These are phyloP conservation scores for Ammodytes marinus DNA, from an alignment of 2,113 vertebrate genomes.

Conservation along the genomic window DNA sequence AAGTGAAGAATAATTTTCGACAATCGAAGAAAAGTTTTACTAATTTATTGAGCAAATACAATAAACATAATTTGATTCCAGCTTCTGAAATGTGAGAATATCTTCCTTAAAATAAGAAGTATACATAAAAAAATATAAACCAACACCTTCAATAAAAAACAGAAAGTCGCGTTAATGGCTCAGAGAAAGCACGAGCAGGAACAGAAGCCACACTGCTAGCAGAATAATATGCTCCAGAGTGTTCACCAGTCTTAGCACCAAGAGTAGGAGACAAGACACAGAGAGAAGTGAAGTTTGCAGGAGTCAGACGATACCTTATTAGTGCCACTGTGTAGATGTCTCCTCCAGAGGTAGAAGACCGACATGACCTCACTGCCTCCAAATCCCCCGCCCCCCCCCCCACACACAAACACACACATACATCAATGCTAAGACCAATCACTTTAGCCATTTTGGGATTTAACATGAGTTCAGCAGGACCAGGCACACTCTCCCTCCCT, in stretches of 20 bases:
- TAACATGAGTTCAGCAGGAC: neutral
- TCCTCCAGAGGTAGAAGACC: constrained; percentile 4
- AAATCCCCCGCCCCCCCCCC: neutral
- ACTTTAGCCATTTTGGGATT: constrained; percentile 8
- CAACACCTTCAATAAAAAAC: too few relatives aligned
- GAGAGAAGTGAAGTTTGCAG: constrained; percentile 8
- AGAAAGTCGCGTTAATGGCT: constrained; percentile 13
- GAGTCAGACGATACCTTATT: constrained; percentile 35
- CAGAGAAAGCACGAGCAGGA: neutral
- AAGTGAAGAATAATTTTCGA: neutral
- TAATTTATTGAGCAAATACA: neutral
- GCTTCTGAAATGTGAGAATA: neutral
- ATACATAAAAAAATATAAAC: too few relatives aligned
- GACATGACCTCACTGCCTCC: constrained; percentile 11
- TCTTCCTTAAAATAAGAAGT: too few relatives aligned
- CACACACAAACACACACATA: neutral
- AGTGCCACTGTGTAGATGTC: constrained; percentile 1
- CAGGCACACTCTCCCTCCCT: neutral
- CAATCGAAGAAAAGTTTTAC: neutral
- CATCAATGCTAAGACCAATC: neutral
- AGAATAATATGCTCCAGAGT: neutral
- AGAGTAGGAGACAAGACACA: neutral
- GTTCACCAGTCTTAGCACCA: constrained; percentile 1
- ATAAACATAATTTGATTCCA: neutral
- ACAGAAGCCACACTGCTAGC: neutral